Evolutionary conservation across 2,888 invertebrate species (phyloP).

Genomic region (Chaetogeoica ovagalla): DNA sequence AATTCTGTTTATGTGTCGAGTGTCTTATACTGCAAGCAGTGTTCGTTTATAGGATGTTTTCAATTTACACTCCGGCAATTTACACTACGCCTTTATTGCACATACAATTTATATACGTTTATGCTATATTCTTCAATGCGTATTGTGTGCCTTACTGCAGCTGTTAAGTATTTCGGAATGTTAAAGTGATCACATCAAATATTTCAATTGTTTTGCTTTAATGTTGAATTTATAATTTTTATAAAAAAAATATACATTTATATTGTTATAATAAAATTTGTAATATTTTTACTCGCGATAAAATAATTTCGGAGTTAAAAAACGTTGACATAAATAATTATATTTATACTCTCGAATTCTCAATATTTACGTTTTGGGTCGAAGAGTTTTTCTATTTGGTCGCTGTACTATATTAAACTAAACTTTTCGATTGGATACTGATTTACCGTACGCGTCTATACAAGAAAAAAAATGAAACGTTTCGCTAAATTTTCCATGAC

Average conservation of each 20-base stretch:
- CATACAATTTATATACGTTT: not conserved
- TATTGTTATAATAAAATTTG: not conserved
- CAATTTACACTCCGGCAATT: not conserved
- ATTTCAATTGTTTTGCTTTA: not conserved
- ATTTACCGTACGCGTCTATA: not conserved
- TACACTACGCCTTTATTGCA: not conserved
- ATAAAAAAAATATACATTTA: not conserved
- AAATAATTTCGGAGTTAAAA: not conserved
- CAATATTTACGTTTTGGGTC: not conserved
- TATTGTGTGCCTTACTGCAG: not conserved
- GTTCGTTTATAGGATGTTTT: not conserved
- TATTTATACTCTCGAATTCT: not conserved
- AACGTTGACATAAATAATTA: not conserved
- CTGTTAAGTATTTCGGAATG: not conserved
- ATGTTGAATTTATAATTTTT: not conserved
- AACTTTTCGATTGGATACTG: not conserved
- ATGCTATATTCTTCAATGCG: not conserved
- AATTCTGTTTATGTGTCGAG: not conserved
- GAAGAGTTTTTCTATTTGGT: constrained; percentile 1
- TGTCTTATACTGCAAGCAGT: not conserved
- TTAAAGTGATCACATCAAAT: not conserved
- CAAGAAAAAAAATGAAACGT: constrained; percentile 23
- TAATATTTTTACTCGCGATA: not conserved
- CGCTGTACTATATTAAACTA: too few relatives aligned
- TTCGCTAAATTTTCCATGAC: constrained; percentile 40